Evolutionary conservation across 2,888 invertebrate species (phyloP), one percentile per base, ranked within the genome.

Genomic region (Notodromas monacha): DNA sequence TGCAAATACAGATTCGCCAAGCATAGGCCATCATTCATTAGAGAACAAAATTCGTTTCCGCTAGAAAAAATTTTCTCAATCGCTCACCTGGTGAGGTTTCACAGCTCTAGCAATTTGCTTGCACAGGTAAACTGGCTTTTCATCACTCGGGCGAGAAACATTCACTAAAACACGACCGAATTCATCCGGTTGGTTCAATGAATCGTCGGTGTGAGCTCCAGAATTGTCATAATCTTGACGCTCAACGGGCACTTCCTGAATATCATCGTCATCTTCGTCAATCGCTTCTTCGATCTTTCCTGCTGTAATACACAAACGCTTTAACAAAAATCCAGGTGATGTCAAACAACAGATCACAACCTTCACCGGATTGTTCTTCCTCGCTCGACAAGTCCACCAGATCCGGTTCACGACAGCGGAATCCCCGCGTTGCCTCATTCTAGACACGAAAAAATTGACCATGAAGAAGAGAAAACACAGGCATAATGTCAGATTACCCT

Each of bases 141-240:
- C 89, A 31, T 63, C 66, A 33, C 72, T 68, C 0, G 77, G 70
- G 49, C 86, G 86, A 4, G 79, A 84, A 14, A 86, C 67, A 48
- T 89, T 89, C 30, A 89, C 70, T 36, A 79, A 56, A 10, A 89
- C 84, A 13, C 79, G 58, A 1, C 89, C 89, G 45, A 73, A 64
- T 37, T 73, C 73, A 49, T 89, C 84, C 1, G 76, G 74, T 38
- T 68, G 56, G 50, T 89, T 89, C 44, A 76, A 70, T 4, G 66
- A 55, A 49, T 89, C 89, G 45, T 84, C 81, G 4, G 79, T 77
- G 46, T 86, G 86, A 51, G 76, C 64, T 27, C 76, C 84, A 38
- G 77, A 79, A 48, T 81, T 84, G 37, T 68, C 63, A 2, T 73
- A 68, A 53, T 86, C 86, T 38, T 76, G 76, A 36, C 68, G 68